Conservation (phyloP, 2,797 vertebrate species). For the Remorina albescens region DNA sequence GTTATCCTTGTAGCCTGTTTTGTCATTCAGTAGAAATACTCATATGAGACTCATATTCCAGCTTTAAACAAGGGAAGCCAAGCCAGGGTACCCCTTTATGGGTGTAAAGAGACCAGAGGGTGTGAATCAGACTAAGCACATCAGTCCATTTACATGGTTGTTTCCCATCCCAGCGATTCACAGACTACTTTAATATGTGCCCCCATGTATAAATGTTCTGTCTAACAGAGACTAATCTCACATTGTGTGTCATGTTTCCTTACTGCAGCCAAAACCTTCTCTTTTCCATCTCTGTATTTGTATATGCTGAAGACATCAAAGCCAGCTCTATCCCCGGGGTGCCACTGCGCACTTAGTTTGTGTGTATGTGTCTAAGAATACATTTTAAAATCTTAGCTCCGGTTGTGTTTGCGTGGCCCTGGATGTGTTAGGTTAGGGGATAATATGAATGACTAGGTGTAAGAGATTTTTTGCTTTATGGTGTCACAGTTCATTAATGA, state of each 20-base stretch:
- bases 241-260: constrained; percentile 36
- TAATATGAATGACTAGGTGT: constrained; percentile 20
- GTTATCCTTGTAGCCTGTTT: constrained; percentile 52
- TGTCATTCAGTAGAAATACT: constrained; percentile 62
- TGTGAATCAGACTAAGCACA: constrained; percentile 26
- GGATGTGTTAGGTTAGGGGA: constrained; percentile 4
- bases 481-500: constrained; percentile 25
- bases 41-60: constrained; percentile 56
- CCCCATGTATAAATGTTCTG: not conserved
- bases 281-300: constrained; percentile 40
- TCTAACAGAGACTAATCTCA: constrained; percentile 33
- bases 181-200: constrained; percentile 13
- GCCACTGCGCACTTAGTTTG: constrained; percentile 36
- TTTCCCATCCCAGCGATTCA: constrained; percentile 32
- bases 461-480: constrained; percentile 12
- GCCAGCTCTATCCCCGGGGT: constrained; percentile 34
- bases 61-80: constrained; percentile 59
- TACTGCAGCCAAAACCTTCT: constrained; percentile 16
- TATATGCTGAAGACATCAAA: constrained; percentile 63
- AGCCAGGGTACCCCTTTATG: constrained; percentile 42
- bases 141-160: constrained; percentile 24
- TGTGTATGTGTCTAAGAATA: constrained; percentile 12
- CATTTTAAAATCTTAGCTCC: constrained; percentile 12
- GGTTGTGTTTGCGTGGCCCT: not conserved
- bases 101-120: constrained; percentile 27